Base-by-base conservation (phyloP, 1,140 invertebrate genomes). In the Zelostemma sp. region DNA sequence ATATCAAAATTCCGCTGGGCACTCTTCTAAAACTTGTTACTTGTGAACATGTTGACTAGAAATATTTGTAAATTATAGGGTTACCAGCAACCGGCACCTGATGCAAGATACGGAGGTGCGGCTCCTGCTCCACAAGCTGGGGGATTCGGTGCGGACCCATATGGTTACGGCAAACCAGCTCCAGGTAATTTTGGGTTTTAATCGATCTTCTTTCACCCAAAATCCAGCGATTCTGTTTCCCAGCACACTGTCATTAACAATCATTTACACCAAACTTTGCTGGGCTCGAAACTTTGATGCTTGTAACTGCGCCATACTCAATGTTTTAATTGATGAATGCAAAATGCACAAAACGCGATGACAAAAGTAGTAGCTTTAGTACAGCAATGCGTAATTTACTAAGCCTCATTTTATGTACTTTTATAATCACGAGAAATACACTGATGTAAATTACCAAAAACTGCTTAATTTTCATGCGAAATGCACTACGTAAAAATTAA, bases 91-190 rank as follows among this genome's bases (percentile, higher is more conserved):
- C 75, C 81, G 21, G 75, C 74, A 35, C 65, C 82, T 19, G 73
- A 74, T 56, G 74, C 76, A 16, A 80, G 84, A 55, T 84, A 72
- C 53, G 82, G 82, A 16, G 80, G 80, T 50, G 77, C 79, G 11
- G 79, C 82, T 31, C 68, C 80, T 49, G 79, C 78, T 55, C 75
- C 80, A 49, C 68, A 75, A 21, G 51, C 80, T 47, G 79, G 80
- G 49, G 76, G 77, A 51, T 84, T 80, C 48, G 77, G 71, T 31
- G 49, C 81, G 6, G 84, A 85, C 78, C 84, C 83, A 46, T 86
- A 85, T 35, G 79, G 76, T 65, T 86, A 86, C 61, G 79, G 81
- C 62, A 86, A 86, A 82, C 73, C 79, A 71, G 78, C 84, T 64
- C 74, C 80, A 66, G 77, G 83, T 85, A 72, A 61, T 54, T 67